Conservation (phyloP, 2,113 vertebrate species). For the Urocolius indicus region DNA sequence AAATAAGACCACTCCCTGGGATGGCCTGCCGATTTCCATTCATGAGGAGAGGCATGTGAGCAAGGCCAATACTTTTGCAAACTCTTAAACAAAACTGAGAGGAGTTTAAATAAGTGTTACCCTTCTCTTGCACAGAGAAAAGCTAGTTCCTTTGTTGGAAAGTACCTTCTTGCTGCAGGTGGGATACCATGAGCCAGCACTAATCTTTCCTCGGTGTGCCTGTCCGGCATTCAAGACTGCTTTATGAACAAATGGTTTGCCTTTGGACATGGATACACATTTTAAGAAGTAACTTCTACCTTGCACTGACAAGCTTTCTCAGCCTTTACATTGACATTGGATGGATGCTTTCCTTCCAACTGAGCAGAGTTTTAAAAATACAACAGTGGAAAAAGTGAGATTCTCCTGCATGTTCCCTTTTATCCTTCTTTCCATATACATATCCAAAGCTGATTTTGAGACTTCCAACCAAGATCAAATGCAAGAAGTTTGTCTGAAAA, state of each 20-base stretch:
- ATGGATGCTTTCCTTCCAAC: background rate
- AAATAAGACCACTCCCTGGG: background rate
- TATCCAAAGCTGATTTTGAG: background rate
- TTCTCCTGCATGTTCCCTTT: background rate
- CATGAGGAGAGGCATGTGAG: background rate
- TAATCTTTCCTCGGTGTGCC: background rate
- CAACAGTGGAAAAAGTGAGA: background rate
- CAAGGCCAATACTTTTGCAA: background rate
- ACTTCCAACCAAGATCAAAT: constrained; percentile 23
- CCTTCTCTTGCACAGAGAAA: background rate
- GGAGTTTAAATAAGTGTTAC: background rate
- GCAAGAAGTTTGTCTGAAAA: constrained; percentile 39
- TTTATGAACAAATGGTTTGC: background rate
- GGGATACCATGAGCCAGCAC: background rate
- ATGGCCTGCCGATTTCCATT: background rate
- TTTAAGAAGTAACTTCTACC: background rate
- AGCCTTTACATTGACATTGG: background rate
- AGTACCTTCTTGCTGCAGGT: background rate
- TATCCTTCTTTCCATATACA: background rate
- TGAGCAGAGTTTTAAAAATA: background rate
- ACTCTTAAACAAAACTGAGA: background rate
- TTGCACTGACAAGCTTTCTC: background rate
- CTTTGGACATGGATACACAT: background rate
- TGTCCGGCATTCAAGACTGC: background rate
- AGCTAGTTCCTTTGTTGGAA: background rate